phyloP scores from a whole-genome alignment of 2,797 vertebrate species.

The Anguilla pacifica region DNA sequence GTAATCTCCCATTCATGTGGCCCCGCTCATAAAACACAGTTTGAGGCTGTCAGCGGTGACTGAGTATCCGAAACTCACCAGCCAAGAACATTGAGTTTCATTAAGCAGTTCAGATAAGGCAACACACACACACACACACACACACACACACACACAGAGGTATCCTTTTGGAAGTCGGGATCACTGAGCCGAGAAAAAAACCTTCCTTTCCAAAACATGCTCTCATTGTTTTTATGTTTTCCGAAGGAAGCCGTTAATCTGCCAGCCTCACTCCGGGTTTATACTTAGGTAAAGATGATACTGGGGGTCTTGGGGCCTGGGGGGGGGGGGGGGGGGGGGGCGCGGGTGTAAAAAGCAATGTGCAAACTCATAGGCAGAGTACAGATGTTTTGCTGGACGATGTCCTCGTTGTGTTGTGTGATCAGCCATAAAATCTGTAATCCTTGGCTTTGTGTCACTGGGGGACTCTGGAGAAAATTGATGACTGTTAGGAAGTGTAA shows the following conservation, averaged over 20 bases:
- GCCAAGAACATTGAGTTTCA: conserved; percentile 38
- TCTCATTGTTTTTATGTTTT: conserved; percentile 26
- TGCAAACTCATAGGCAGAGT: conserved; percentile 12
- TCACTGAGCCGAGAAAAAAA: conserved; percentile 20
- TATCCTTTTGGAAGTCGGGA: conserved; percentile 33
- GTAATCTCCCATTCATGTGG: conserved; percentile 55
- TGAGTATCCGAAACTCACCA: conserved; percentile 27
- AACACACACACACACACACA: conserved; percentile 41
- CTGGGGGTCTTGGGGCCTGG: not conserved
- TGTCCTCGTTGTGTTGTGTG: conserved; percentile 11
- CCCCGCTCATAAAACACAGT: conserved; percentile 45
- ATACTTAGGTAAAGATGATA: conserved; percentile 1
- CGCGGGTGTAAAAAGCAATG: not conserved
- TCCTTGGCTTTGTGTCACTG: conserved; percentile 3
- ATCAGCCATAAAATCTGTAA: conserved; percentile 16
- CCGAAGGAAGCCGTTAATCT: conserved; percentile 26
- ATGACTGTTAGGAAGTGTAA: not conserved
- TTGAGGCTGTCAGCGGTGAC: conserved; percentile 47
- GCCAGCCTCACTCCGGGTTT: conserved; percentile 23
- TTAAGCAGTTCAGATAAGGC: conserved; percentile 46
- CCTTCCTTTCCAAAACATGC: conserved; percentile 35
- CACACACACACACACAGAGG: conserved; percentile 41
- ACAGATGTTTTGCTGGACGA: conserved; percentile 14
- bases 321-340: not conserved
- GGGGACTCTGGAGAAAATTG: not conserved